Conservation (phyloP, 2,797 vertebrate genomes). For the Cirrhinus molitorella region DNA sequence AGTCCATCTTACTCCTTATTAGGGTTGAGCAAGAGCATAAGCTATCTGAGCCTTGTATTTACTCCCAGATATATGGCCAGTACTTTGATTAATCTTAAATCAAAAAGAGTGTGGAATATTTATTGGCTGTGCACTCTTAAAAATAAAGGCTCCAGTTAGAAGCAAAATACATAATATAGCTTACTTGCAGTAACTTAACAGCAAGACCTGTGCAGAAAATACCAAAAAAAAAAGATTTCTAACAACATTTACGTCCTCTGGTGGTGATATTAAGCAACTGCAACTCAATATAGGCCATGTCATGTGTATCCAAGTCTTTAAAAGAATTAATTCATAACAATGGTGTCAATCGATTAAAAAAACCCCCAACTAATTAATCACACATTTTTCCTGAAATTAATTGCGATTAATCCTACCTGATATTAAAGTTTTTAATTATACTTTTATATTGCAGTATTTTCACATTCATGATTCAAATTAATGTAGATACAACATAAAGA, state of each 20-base stretch:
- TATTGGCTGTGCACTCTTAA: background rate
- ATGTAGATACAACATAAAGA: no score
- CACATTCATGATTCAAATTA: no score
- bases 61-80: background rate
- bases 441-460: no score
- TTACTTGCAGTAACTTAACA: background rate
- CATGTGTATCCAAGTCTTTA: background rate
- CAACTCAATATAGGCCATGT: background rate
- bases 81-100: background rate
- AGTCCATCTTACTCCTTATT: background rate
- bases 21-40: background rate
- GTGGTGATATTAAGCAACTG: slow-evolving; percentile 60
- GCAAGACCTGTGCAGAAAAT: background rate
- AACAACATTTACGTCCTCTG: slow-evolving; percentile 65
- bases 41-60: background rate
- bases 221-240: background rate
- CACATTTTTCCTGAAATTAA: no score
- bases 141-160: background rate
- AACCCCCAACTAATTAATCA: no score
- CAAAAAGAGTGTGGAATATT: background rate
- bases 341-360: no score
- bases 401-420: no score
- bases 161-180: background rate
- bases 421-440: no score
- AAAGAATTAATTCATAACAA: background rate